These are phyloP conservation scores for Hozukius guyotensis DNA, from an alignment of 2,797 vertebrate species.

Conservation along the genomic window DNA sequence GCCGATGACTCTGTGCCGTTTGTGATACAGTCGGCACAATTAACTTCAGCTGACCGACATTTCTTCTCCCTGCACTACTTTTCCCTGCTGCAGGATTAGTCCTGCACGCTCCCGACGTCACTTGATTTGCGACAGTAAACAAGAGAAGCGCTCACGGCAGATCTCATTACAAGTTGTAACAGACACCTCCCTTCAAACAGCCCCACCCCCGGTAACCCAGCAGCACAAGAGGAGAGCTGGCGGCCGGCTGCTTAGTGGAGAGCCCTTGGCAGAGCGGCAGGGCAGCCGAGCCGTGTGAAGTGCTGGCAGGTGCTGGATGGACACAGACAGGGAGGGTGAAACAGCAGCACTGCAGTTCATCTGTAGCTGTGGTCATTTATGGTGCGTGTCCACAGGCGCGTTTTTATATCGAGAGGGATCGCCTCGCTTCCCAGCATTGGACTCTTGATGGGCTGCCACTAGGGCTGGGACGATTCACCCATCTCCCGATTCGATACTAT, in stretches of 20 bases:
- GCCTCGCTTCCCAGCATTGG: no score
- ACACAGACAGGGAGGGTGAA: neutral
- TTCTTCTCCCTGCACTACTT: neutral
- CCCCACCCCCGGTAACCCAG: constrained; percentile 30
- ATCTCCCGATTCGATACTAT: accelerated
- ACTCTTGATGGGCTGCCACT: no score
- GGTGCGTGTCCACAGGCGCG: no score
- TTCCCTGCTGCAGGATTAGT: constrained; percentile 19
- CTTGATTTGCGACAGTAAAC: constrained; percentile 34
- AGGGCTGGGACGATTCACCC: neutral
- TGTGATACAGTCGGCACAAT: neutral
- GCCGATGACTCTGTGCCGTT: constrained; percentile 7
- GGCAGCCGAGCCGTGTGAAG: constrained; percentile 52
- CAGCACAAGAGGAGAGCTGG: neutral
- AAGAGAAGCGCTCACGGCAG: constrained; percentile 30
- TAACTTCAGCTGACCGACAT: neutral
- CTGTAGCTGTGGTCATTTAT: neutral
- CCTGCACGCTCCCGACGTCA: constrained; percentile 11
- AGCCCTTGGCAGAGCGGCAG: constrained; percentile 25
- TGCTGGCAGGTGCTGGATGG: constrained; percentile 51
- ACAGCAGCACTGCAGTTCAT: neutral
- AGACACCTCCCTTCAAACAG: constrained; percentile 19
- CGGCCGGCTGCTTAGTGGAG: constrained; percentile 28
- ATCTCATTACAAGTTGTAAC: constrained; percentile 62
- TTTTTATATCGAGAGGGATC: no score